These are phyloP conservation scores for Vulpes vulpes DNA, from an alignment of 2,113 vertebrate genomes.

Conservation along the genomic window DNA sequence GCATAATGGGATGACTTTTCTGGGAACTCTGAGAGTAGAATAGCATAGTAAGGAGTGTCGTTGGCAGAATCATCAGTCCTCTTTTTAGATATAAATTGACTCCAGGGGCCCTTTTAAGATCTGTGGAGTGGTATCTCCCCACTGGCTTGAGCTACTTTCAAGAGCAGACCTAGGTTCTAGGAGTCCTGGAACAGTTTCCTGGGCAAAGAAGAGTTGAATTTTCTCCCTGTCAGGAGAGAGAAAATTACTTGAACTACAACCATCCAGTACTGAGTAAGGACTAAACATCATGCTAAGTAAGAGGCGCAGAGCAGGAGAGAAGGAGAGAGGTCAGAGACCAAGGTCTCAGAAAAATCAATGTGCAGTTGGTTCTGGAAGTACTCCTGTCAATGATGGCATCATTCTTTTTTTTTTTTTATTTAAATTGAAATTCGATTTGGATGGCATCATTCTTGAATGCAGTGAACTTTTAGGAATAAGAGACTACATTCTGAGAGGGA, in stretches of 20 bases:
- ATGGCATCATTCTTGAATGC: neutral
- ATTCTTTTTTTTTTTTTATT: neutral
- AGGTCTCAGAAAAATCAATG: neutral
- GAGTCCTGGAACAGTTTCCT: neutral
- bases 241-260: neutral
- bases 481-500: neutral
- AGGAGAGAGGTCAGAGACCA: neutral
- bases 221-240: neutral
- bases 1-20: neutral
- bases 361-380: neutral
- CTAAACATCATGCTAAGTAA: neutral
- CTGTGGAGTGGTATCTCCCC: neutral
- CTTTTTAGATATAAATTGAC: neutral
- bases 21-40: neutral
- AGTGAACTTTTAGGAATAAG: neutral
- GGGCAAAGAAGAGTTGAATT: neutral
- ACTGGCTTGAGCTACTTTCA: neutral
- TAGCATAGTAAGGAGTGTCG: neutral
- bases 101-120: accelerated
- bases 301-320: neutral
- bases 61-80: neutral
- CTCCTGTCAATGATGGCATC: neutral
- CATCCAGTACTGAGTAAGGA: neutral
- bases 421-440: neutral
- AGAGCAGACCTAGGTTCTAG: neutral